Conservation (phyloP, 2,888 invertebrate genomes). For the Panorpa germanica region DNA sequence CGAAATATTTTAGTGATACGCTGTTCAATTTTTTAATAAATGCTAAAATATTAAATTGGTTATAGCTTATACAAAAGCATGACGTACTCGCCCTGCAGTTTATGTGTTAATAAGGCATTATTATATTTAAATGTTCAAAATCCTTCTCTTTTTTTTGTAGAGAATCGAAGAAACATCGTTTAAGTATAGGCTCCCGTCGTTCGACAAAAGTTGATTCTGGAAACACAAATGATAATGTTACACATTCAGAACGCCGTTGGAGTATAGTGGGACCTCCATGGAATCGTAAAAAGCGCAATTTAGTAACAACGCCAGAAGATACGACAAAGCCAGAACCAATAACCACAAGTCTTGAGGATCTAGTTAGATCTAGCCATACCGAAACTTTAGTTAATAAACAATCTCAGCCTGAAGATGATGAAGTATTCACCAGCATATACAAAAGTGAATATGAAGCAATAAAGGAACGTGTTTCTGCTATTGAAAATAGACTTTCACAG, state of each 20-base stretch:
- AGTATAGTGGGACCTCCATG: constrained; percentile 25
- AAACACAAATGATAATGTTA: no score
- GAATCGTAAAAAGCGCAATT: constrained; percentile 11
- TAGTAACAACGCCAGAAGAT: not conserved
- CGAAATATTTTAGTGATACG: no score
- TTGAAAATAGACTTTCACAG: constrained; percentile 48
- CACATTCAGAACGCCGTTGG: constrained; percentile 29
- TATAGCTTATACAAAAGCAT: no score
- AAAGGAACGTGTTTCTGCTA: constrained; percentile 51
- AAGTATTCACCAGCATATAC: constrained; percentile 49
- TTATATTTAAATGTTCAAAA: constrained; percentile 15
- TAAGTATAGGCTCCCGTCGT: constrained; percentile 14
- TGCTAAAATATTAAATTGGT: no score
- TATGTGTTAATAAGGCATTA: no score
- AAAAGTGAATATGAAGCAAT: constrained; percentile 64
- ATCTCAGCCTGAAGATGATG: constrained; percentile 18
- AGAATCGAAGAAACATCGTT: constrained; percentile 16
- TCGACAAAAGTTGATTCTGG: constrained; percentile 12
- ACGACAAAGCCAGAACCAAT: constrained; percentile 4
- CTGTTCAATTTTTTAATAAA: no score
- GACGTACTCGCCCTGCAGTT: no score
- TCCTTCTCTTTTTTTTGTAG: constrained; percentile 13
- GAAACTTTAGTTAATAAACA: no score
- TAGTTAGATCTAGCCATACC: no score
- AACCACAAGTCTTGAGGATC: not conserved